Evolutionary conservation across 2,797 vertebrate genomes (phyloP), one percentile per base, ranked within the genome.

Genomic region (Gallinago stenura): DNA sequence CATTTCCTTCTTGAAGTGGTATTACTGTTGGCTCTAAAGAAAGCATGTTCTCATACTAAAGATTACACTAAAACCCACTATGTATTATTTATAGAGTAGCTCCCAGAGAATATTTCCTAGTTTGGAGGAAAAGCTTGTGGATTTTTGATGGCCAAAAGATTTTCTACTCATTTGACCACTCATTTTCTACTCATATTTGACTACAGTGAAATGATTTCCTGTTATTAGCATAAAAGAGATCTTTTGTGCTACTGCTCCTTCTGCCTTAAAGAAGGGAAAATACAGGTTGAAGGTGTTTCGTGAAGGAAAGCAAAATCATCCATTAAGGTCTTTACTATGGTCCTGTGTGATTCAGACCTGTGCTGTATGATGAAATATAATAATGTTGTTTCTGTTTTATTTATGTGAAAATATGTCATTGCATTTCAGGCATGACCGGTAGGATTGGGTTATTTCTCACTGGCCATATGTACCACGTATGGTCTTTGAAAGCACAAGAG

Each of bases 1-100:
- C 94, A 91, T 97, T 96, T 96, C 93, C 94, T 96, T 89, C 85
- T 95, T 97, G 95, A 97, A 97, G 97, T 97, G 96, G 93, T 90
- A 95, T 96, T 97, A 95, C 92, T 92, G 88, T 97, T 96, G 92
- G 82, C 95, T 97, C 58, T 95, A 95, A 96, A 96, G 96, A 95
- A 94, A 85, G 65, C 84, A 43, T 89, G 82, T 97, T 96, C 95
- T 96, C 80, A 16, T 79, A 92, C 88, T 91, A 73, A 97, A 97
- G 96, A 97, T 96, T 96, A 95, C 92, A 48, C 82, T 96, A 96
- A 97, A 96, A 22, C 62, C 83, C 82, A 80, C 86, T 65, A 89
- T 95, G 96, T 93, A 95, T 96, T 97, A 97, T 97, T 97, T 97
- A 96, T 96, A 91, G 92, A 93, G 65, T 79, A 92, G 88, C 58